Percentiles rank a stretch among this genome's conserved stretches.
Evolutionary conservation across 2,888 invertebrate species (phyloP).

Genomic region (Hymenopus coronatus): DNA sequence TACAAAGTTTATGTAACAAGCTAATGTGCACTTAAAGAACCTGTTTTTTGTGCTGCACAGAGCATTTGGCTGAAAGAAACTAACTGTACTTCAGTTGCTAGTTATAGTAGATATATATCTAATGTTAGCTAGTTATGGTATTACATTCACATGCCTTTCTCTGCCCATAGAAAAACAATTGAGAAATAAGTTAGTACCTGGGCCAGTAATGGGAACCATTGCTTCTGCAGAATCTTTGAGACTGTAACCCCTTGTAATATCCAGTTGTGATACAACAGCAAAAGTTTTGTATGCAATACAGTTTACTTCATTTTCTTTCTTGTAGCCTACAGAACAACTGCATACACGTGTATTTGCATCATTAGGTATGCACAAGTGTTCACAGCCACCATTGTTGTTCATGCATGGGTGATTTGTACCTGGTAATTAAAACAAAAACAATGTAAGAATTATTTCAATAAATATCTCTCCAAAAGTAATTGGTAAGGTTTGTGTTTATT

Average conservation of each 20-base stretch:
- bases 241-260: slow-evolving; percentile 84
- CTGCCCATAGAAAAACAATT: neutral
- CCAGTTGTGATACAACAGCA: slow-evolving; percentile 87
- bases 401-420: slow-evolving; percentile 82
- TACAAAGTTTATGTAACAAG: no score
- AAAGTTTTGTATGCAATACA: slow-evolving; percentile 84
- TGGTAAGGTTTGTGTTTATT: no score
- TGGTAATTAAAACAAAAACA: neutral
- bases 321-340: slow-evolving; percentile 87
- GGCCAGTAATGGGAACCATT: slow-evolving; percentile 89
- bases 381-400: slow-evolving; percentile 86
- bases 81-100: no score
- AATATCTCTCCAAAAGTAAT: no score
- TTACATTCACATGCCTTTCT: no score
- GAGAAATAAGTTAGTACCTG: slow-evolving; percentile 42
- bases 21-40: no score
- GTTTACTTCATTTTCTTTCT: slow-evolving; percentile 70
- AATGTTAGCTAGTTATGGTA: no score
- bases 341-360: slow-evolving; percentile 75
- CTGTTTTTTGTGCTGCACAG: no score
- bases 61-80: no score
- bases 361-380: slow-evolving; percentile 89
- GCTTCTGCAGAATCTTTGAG: slow-evolving; percentile 83
- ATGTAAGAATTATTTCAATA: no score
- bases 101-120: no score